Conservation (phyloP, 2,113 vertebrate species). For the Connochaetes taurinus region DNA sequence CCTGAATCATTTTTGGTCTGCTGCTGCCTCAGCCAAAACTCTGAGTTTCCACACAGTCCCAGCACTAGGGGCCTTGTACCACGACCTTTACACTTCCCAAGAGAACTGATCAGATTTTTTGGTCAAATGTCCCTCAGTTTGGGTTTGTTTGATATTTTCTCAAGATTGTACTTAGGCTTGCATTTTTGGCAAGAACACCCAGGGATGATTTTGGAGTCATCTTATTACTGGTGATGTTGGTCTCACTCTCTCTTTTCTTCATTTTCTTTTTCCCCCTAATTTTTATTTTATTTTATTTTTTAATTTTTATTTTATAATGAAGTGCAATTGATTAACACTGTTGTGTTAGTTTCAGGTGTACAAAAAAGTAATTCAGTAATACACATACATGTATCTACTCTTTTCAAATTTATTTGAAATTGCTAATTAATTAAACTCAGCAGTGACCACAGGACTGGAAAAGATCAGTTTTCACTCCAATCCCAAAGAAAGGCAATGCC, state of each 20-base stretch:
- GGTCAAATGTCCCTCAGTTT: not conserved
- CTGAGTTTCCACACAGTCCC: not conserved
- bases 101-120: not conserved
- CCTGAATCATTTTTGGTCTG: not conserved
- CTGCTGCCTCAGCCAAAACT: not conserved
- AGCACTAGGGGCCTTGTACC: not conserved
- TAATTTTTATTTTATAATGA: not conserved
- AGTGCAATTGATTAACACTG: not conserved
- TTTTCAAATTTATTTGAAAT: not conserved
- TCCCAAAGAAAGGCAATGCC: not conserved
- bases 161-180: not conserved
- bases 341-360: not conserved
- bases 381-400: not conserved
- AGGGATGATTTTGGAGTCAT: not conserved
- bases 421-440: not conserved
- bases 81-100: not conserved
- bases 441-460: not conserved
- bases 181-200: not conserved
- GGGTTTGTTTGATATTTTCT: not conserved
- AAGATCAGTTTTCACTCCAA: not conserved
- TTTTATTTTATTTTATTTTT: not conserved
- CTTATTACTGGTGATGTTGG: not conserved
- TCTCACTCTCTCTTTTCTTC: not conserved
- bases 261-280: not conserved
- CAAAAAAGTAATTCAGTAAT: not conserved